Conservation (phyloP, 2,113 vertebrate species). For the Ramphastos sulfuratus region DNA sequence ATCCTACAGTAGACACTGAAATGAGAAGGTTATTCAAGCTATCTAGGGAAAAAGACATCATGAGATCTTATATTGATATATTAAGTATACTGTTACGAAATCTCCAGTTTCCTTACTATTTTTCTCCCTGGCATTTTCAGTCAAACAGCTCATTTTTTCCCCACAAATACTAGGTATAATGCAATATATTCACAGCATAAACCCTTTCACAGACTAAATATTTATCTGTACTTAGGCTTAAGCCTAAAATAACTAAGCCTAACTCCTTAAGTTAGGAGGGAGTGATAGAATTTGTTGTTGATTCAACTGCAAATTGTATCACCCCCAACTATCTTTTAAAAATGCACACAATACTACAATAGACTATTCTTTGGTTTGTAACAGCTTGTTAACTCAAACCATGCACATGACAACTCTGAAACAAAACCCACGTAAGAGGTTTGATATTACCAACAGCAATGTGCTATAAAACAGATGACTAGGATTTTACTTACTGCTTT, state of each 20-base stretch:
- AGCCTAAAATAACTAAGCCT: neutral
- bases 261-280: too few species aligned
- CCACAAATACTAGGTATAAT: neutral
- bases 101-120: neutral
- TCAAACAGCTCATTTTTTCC: neutral
- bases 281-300: too few species aligned
- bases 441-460: neutral
- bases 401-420: neutral
- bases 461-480: neutral
- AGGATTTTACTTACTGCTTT: neutral
- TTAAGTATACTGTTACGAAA: neutral
- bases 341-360: neutral
- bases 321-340: neutral
- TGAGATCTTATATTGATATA: neutral
- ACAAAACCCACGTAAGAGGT: neutral
- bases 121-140: neutral
- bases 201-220: neutral
- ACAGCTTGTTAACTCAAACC: neutral
- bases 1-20: slow-evolving; percentile 93
- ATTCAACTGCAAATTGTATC: neutral
- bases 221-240: neutral
- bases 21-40: neutral
- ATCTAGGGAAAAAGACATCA: neutral
- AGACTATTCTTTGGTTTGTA: neutral
- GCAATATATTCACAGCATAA: neutral